phyloP scores from a whole-genome alignment of 64 coral and sea anemone species.

The Montipora capricornis region DNA sequence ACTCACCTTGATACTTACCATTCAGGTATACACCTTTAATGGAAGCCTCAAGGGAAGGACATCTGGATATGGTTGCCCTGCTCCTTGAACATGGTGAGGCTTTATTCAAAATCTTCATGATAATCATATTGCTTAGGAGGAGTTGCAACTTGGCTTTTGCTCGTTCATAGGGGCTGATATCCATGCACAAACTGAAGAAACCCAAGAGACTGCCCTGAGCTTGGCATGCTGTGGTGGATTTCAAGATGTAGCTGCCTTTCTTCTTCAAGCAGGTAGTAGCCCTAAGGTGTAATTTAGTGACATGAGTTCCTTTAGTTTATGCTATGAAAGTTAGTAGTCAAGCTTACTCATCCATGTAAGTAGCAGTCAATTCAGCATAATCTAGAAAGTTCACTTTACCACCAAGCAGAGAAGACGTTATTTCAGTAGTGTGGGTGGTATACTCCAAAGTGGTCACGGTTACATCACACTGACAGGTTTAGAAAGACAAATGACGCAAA shows the following conservation, averaged over 20 bases:
- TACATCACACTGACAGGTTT: too few relatives aligned
- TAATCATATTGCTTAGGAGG: neutral
- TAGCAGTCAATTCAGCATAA: too few relatives aligned
- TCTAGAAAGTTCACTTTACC: too few relatives aligned
- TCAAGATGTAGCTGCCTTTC: conserved; percentile 97
- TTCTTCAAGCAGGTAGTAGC: conserved; percentile 84
- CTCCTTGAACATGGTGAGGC: conserved; percentile 86
- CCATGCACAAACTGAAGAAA: conserved; percentile 99
- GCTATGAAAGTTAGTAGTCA: too few relatives aligned
- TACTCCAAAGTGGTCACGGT: too few relatives aligned
- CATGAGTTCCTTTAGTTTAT: too few relatives aligned
- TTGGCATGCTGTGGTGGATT: conserved; percentile 98
- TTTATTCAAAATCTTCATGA: neutral
- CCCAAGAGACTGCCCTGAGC: conserved; percentile 95
- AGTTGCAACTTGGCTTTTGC: neutral
- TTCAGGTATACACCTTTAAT: conserved; percentile 96
- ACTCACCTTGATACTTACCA: neutral
- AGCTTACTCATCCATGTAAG: too few relatives aligned
- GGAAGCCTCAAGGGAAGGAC: conserved; percentile 97
- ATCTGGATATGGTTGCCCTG: conserved; percentile 96
- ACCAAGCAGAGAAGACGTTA: too few relatives aligned
- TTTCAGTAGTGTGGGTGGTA: too few relatives aligned
- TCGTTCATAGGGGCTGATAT: conserved; percentile 83
- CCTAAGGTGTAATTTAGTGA: neutral
- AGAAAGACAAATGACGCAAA: too few relatives aligned